phyloP scores from a whole-genome alignment of 2,113 vertebrate genomes.

The Mystacornis crossleyi region DNA sequence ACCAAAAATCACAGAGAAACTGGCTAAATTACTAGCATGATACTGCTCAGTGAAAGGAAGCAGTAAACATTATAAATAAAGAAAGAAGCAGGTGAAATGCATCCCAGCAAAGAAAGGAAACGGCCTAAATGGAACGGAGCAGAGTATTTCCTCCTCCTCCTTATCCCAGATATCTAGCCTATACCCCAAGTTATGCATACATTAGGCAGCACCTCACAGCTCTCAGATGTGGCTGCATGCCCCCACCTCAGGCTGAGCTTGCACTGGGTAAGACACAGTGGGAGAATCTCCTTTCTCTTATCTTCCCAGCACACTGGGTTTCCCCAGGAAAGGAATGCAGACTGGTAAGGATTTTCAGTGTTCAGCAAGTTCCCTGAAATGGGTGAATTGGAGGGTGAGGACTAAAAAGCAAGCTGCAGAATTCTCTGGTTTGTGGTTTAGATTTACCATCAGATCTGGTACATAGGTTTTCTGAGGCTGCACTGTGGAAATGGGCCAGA shows the following conservation, averaged over 20 bases:
- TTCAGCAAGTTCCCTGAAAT: neutral
- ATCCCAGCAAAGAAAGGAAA: neutral
- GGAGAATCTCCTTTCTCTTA: neutral
- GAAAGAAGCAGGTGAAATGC: neutral
- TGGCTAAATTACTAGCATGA: neutral
- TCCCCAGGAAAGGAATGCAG: neutral
- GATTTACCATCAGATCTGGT: neutral
- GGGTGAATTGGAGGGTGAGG: neutral
- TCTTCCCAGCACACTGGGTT: neutral
- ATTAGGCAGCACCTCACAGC: neutral
- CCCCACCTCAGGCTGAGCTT: neutral
- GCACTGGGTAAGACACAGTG: neutral
- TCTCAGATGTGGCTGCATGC: neutral
- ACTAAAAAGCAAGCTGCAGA: neutral
- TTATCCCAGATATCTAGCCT: neutral
- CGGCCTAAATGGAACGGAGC: neutral
- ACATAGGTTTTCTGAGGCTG: neutral
- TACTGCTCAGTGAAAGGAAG: neutral
- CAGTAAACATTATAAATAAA: neutral
- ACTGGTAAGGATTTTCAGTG: neutral
- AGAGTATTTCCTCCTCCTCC: neutral
- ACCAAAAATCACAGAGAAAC: neutral
- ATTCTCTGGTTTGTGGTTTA: neutral
- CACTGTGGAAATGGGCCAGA: accelerated
- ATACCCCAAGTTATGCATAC: neutral